Percentiles rank a stretch among this genome's conserved stretches.
These are phyloP conservation scores for Oligia fasciuncula DNA, from an alignment of 2,888 invertebrate species.

Conservation along the genomic window DNA sequence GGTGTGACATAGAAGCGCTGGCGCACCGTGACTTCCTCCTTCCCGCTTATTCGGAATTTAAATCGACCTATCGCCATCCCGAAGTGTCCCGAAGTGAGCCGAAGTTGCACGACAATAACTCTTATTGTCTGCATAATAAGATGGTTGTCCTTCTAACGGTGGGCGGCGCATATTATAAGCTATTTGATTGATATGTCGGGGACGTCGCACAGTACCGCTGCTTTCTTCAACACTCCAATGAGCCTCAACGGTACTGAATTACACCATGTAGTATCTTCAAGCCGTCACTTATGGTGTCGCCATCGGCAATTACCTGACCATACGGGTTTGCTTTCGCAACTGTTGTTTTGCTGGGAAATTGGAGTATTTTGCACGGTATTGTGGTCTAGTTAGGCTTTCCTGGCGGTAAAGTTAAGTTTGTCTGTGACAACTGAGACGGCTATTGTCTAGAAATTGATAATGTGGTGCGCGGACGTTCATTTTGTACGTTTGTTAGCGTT, in stretches of 20 bases:
- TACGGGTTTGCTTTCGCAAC: slow-evolving; percentile 66
- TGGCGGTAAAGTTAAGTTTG: slow-evolving; percentile 64
- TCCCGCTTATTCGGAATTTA: slow-evolving; percentile 89
- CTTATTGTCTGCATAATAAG: slow-evolving; percentile 74
- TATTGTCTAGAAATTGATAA: slow-evolving; percentile 84
- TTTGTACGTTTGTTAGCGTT: slow-evolving; percentile 69
- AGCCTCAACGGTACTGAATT: slow-evolving; percentile 88
- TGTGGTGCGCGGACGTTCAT: slow-evolving; percentile 75
- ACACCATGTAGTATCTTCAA: slow-evolving; percentile 84
- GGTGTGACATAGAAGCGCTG: slow-evolving; percentile 87
- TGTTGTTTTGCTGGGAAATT: slow-evolving; percentile 61
- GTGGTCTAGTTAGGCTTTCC: slow-evolving; percentile 42
- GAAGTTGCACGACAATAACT: slow-evolving; percentile 70
- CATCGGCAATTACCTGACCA: slow-evolving; percentile 82
- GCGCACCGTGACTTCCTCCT: slow-evolving; percentile 88
- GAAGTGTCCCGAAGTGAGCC: slow-evolving; percentile 68
- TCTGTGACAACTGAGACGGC: slow-evolving; percentile 65
- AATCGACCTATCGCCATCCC: slow-evolving; percentile 87
- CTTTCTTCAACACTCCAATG: slow-evolving; percentile 88
- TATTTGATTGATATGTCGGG: slow-evolving; percentile 88
- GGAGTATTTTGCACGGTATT: slow-evolving; percentile 57
- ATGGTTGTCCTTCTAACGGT: slow-evolving; percentile 74
- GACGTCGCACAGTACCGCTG: slow-evolving; percentile 85
- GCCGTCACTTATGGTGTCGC: slow-evolving; percentile 86
- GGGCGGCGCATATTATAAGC: slow-evolving; percentile 83